Base-by-base conservation (phyloP, 2,113 vertebrate species). In the Salminus brasiliensis region DNA sequence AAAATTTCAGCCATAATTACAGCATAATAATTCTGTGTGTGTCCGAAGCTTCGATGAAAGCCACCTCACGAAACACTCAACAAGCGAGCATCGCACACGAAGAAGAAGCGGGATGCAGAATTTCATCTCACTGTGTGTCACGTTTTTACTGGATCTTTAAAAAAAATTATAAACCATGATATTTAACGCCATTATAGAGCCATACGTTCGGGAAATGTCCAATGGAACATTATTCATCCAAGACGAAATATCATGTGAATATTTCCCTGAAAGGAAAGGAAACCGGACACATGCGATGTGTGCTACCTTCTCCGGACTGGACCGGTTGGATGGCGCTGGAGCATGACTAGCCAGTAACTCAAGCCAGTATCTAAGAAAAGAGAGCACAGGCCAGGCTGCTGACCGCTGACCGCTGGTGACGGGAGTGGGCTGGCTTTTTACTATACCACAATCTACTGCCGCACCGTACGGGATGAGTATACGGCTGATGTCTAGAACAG, bases 21-120 rank as follows among this genome's bases (percentile, higher is more conserved):
- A 84, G 76, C 60, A 69, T 74, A 68, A 78, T 67, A 70, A 84
- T 67, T 78, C 77, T 81, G 72, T 65, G 78, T 60, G 72, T 32
- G 72, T 76, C 67, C 87, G 81, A 80, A 88, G 82, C 86, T n/a
- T 87, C 77, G 87, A 47, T 69, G 67, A 82, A 85, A 83, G 84
- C 59, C 69, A 79, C 69, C 69, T 72, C 47, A 78, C 43, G 36
- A 78, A 69, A 66, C 30, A 29, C 65, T 55, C 5, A 60, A 27
- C 32, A 72, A 49, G 65, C 21, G 43, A 65, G 36, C 65, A 65
- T 49, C 45, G n/a, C n/a, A 55, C 10, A 39, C 68, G 55, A 59
- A 36, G 18, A 66, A 53, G 23, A 66, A 60, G 73, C 67, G 5
- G 23, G 21, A 25, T 8, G 45, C 55, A 72, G 68, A 72, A 43